A percentile compares a stretch with the other conserved stretches of the same genome.
phyloP scores from a whole-genome alignment of 2,888 invertebrate genomes.

The Desoria tigrina region DNA sequence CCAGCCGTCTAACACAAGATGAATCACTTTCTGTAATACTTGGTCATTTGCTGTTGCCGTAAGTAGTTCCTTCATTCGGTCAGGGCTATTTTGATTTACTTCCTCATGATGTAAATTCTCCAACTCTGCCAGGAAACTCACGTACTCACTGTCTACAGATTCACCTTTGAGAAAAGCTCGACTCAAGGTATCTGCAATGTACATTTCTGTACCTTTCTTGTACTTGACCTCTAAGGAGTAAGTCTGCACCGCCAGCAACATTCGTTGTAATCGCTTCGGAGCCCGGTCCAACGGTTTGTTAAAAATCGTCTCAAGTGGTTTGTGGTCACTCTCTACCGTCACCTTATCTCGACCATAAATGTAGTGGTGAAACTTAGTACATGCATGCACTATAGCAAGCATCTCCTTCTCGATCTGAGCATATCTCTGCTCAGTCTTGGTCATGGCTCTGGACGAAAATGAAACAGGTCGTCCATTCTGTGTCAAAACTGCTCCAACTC shows the following conservation, averaged over 20 bases:
- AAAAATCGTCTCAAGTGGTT: no score
- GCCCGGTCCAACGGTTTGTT: slow-evolving; percentile 8
- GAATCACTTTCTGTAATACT: no score
- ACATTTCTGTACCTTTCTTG: slow-evolving; percentile 29
- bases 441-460: slow-evolving; percentile 22
- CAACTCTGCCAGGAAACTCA: no score
- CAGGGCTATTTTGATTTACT: slow-evolving; percentile 28
- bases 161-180: slow-evolving; percentile 23
- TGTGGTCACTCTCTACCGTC: no score
- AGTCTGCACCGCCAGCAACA: slow-evolving; percentile 15
- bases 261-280: slow-evolving; percentile 26
- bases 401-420: no score
- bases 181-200: slow-evolving; percentile 23
- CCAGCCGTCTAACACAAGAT: no score
- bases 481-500: slow-evolving; percentile 20
- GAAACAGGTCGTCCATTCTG: slow-evolving; percentile 24
- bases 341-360: no score
- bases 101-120: slow-evolving; percentile 31
- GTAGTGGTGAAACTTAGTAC: no score
- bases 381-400: no score
- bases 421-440: slow-evolving; percentile 17
- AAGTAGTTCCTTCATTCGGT: background rate
- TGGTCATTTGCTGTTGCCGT: no score
- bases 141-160: no score
- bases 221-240: slow-evolving; percentile 15